These are phyloP conservation scores for Brotogeris chrysoptera DNA, from an alignment of 2,797 vertebrate genomes.

Conservation along the genomic window DNA sequence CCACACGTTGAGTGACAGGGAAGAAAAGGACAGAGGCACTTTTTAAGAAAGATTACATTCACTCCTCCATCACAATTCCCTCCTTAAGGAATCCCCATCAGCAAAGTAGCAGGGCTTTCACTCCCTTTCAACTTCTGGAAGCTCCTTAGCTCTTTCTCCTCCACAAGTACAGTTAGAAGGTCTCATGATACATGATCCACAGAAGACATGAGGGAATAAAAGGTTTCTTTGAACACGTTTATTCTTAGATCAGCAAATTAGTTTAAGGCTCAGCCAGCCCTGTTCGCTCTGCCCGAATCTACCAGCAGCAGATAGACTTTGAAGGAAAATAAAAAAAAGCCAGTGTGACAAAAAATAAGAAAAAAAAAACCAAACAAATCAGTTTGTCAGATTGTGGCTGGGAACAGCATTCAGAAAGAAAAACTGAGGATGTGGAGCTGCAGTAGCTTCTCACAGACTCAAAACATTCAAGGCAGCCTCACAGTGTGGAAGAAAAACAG, in stretches of 20 bases:
- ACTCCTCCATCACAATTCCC: background rate
- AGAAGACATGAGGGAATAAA: background rate
- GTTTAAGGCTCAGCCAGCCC: background rate
- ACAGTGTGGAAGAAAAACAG: background rate
- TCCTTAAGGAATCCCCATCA: background rate
- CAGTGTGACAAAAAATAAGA: background rate
- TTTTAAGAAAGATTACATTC: conserved; percentile 24
- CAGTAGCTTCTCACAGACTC: background rate
- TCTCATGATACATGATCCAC: background rate
- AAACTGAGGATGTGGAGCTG: background rate
- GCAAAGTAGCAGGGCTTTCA: background rate
- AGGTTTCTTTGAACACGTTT: background rate
- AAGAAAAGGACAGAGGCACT: background rate
- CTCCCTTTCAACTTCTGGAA: background rate
- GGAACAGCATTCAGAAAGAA: background rate
- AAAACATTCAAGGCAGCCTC: background rate
- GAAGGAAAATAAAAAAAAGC: background rate
- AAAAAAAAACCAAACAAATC: background rate
- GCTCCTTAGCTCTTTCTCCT: background rate
- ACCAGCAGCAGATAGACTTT: background rate
- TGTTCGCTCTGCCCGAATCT: background rate
- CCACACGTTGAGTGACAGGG: background rate
- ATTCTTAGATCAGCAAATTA: conserved; percentile 44
- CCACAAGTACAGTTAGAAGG: background rate
- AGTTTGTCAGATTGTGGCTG: background rate